Evolutionary conservation across 1,140 invertebrate species (phyloP), one percentile per base, ranked within the genome.

Genomic region (Drosophila fuyamai): DNA sequence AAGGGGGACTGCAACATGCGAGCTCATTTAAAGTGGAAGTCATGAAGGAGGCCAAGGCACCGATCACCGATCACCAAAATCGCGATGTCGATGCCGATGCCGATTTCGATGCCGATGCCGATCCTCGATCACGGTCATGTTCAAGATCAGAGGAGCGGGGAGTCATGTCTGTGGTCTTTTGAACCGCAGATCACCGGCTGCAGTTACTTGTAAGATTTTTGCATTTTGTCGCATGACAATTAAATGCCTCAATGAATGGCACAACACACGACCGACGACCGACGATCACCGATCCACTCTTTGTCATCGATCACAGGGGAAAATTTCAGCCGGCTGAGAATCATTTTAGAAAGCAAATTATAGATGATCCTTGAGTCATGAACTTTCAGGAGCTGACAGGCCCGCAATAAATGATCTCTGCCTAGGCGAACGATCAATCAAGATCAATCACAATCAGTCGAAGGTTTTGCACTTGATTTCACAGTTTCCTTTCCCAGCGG

Each of bases 201-300:
- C 65, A 66, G 65, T 58, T 71, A 50, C 65, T 71, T 71, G 67
- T 71, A 71, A 70, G 67, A 71, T 71, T 71, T 83, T 83, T 83
- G 81, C 81, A 84, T 84, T 83, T 83, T 83, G 81, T 83, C 81
- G 81, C 81, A 82, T 84, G 81, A 83, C 81, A 83, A 83, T 83
- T 84, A 83, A 83, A 83, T 84, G 81, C 71, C 83, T 80, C 72
- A 83, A 62, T 83, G 81, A 83, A 83, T 84, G 81, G 81, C 81
- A 83, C 73, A 50, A 29, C 47, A 32, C 47, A 50, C 48, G 29
- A 76, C 80, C 81, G 76, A 81, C 79, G 80, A 81, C 56, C 57
- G 35, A 7, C 51, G 48, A 61, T 27, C 47, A 16, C 12, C 58
- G 29, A 40, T 53, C 43, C 43, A 67, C 70, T 71, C 54, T 23